Percentiles rank a stretch among this genome's conserved stretches.
These are phyloP conservation scores for Cloeon dipterum DNA, from an alignment of 2,888 invertebrate genomes.

Conservation along the genomic window DNA sequence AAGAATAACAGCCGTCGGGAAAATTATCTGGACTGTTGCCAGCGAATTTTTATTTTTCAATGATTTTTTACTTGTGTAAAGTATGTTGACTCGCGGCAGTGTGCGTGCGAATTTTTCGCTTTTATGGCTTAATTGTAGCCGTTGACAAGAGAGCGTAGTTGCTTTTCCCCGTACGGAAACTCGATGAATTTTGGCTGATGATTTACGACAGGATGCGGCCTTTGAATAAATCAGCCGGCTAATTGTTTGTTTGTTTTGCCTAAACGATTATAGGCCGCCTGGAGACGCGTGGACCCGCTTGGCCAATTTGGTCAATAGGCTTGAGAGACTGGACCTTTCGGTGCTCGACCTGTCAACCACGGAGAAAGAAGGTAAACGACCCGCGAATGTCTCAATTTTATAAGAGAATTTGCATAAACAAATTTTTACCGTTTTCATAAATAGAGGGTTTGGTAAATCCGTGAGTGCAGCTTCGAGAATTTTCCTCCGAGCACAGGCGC, in stretches of 20 bases:
- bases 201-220: background rate
- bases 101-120: background rate
- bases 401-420: no score
- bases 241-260: background rate
- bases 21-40: no score
- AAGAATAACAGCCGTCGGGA: no score
- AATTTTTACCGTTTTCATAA: no score
- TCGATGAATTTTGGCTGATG: background rate
- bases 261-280: conserved; percentile 31
- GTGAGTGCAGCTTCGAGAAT: no score
- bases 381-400: no score
- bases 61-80: no score
- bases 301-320: conserved; percentile 50
- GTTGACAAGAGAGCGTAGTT: background rate
- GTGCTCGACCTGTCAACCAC: conserved; percentile 26
- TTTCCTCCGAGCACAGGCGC: no score
- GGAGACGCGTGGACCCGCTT: conserved; percentile 59
- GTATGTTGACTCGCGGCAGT: background rate
- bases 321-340: conserved; percentile 40
- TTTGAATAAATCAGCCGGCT: background rate
- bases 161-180: background rate
- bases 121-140: background rate
- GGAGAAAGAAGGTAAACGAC: conserved; percentile 21
- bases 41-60: no score
- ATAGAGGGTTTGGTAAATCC: no score